Evolutionary conservation across 53 echinoderm and acorn worm species (phyloP), one percentile per base, ranked within the genome.

Genomic region (Glandiceps talaboti): DNA sequence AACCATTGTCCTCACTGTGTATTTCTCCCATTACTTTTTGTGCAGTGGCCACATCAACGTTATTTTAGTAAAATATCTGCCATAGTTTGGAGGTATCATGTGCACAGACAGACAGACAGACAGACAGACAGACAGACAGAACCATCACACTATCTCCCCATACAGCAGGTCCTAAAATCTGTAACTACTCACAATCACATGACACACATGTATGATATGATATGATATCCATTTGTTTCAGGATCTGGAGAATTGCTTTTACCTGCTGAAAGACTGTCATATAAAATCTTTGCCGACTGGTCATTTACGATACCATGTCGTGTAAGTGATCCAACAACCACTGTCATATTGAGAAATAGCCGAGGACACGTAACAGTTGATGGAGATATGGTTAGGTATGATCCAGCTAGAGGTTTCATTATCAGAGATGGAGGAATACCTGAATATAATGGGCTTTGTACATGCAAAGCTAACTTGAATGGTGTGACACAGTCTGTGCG

Each of bases 271-370:
- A 29, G 75, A 33, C 82, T 82, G 0, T 29, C 79, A 30, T 32
- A 82, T 0, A 75, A 30, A 6, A 78, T 75, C 75, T 87, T 75
- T 73, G 75, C 79, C 73, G 80, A 79, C 33, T 78, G 78, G 84
- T 77, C 86, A 1, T 84, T 81, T 28, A 84, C 84, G 80, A 84
- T 91, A 74, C 92, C 92, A 0, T 91, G 92, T n/a, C 76, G 84
- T 0, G 84, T 91, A 29, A 91, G 74, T 27, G 86, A 91, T 79
- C 91, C 91, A 32, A 30, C 81, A 6, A 82, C 88, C 77, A 77
- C 73, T 12, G 81, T 91, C 30, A 83, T 91, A 1, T 33, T 31
- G 6, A 45, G 64, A 45, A 45, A 45, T 45, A 45, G 64, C 6
- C 64, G 20, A 45, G 6, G 20, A 6, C 6, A 45, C 6, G 20